Evolutionary conservation across 2,797 vertebrate species (phyloP).

Genomic region (Sebastes ruberrimus): DNA sequence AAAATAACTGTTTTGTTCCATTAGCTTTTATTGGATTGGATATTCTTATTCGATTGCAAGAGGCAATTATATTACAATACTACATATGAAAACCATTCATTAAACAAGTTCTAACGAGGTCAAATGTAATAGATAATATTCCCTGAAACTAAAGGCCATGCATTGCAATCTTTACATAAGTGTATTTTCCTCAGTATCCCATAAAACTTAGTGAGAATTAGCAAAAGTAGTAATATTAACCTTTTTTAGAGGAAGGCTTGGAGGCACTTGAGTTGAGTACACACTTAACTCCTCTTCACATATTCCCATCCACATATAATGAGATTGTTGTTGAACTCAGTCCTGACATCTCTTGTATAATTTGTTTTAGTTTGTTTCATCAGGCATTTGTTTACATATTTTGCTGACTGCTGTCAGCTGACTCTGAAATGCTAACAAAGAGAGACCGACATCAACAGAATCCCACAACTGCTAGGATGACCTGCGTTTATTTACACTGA

Average conservation of each 20-base stretch:
- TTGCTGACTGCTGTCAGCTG: neutral
- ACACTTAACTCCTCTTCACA: conserved; percentile 16
- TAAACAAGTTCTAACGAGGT: neutral
- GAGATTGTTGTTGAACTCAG: conserved; percentile 14
- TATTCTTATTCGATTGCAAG: neutral
- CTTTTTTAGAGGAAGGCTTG: neutral
- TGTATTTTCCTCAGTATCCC: neutral
- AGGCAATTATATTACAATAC: neutral
- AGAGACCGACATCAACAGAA: neutral
- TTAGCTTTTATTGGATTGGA: neutral
- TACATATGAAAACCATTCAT: neutral
- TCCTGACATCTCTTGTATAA: neutral
- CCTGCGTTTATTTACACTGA: neutral
- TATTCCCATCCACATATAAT: neutral
- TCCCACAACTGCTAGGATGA: neutral
- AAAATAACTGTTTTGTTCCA: neutral
- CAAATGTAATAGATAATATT: neutral
- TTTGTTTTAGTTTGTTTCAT: neutral
- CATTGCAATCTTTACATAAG: neutral
- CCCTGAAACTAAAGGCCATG: neutral
- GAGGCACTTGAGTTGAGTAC: conserved; percentile 10
- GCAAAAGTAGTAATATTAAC: neutral
- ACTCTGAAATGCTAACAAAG: neutral
- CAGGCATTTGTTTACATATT: neutral
- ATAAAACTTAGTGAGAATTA: neutral